Conservation (phyloP, 2,797 vertebrate genomes). For the Thamnophis elegans region DNA sequence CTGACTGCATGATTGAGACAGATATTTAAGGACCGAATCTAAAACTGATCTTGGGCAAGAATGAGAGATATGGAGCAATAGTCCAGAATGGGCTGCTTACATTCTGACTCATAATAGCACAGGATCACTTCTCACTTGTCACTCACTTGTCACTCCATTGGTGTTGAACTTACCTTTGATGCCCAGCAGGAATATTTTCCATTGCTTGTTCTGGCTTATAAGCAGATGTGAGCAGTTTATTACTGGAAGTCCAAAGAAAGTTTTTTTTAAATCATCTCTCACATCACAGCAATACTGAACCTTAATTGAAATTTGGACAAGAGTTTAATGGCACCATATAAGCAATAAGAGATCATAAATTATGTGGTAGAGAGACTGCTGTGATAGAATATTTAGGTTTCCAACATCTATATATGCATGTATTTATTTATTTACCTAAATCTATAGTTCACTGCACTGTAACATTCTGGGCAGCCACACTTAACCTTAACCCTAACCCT, state of each 20-base stretch:
- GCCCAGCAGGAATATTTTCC: constrained; percentile 8
- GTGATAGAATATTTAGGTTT: not conserved
- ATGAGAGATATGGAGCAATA: not conserved
- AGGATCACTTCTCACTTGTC: not conserved
- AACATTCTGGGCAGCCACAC: not conserved
- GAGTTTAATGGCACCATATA: not conserved
- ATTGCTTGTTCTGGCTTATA: constrained; percentile 17
- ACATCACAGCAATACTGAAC: not conserved
- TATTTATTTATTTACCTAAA: not conserved
- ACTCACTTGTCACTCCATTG: not conserved
- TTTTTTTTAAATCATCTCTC: not conserved
- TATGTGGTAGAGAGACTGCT: not conserved
- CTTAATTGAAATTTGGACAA: not conserved
- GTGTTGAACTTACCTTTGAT: not conserved
- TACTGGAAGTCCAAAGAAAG: not conserved
- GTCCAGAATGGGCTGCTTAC: not conserved
- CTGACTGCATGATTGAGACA: not conserved
- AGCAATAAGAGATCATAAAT: not conserved
- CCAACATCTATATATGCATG: not conserved
- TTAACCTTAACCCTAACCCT: not conserved
- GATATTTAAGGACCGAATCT: not conserved
- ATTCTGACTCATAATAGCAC: not conserved
- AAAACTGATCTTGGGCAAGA: not conserved
- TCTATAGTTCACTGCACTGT: not conserved
- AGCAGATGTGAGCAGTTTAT: not conserved